phyloP scores from a whole-genome alignment of 2,888 invertebrate species.

The Tinea pellionella region DNA sequence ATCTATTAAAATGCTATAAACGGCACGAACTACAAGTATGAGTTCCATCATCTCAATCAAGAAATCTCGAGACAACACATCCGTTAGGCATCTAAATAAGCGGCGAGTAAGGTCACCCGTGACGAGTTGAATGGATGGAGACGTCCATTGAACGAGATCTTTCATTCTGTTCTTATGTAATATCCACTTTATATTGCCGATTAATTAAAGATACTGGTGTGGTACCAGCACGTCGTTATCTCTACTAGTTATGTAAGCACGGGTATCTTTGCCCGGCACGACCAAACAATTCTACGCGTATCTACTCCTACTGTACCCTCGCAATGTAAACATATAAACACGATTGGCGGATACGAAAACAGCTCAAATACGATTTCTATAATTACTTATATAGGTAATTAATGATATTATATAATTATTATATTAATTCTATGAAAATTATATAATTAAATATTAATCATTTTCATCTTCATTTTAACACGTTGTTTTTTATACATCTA shows the following conservation, averaged over 20 bases:
- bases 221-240: conserved; percentile 21
- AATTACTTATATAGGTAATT: no score
- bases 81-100: background rate
- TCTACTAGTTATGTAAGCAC: conserved; percentile 23
- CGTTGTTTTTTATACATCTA: no score
- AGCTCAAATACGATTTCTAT: background rate
- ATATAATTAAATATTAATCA: no score
- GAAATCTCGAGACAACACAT: background rate
- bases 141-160: conserved; percentile 43
- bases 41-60: conserved; percentile 4
- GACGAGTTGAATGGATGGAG: conserved; percentile 37
- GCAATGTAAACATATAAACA: conserved; percentile 6
- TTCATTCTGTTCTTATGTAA: conserved; percentile 48
- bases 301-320: conserved; percentile 2
- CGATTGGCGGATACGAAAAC: conserved; percentile 2
- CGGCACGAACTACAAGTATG: background rate
- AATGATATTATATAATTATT: no score
- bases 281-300: conserved; percentile 15
- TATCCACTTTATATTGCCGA: conserved; percentile 26
- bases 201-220: conserved; percentile 27
- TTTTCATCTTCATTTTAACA: no score
- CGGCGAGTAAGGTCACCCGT: background rate
- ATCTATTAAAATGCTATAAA: conserved; percentile 9
- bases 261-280: conserved; percentile 12
- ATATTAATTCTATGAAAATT: no score